Evolutionary conservation across 2,888 invertebrate genomes (phyloP), one percentile per base, ranked within the genome.

Genomic region (Zygaena filipendulae): DNA sequence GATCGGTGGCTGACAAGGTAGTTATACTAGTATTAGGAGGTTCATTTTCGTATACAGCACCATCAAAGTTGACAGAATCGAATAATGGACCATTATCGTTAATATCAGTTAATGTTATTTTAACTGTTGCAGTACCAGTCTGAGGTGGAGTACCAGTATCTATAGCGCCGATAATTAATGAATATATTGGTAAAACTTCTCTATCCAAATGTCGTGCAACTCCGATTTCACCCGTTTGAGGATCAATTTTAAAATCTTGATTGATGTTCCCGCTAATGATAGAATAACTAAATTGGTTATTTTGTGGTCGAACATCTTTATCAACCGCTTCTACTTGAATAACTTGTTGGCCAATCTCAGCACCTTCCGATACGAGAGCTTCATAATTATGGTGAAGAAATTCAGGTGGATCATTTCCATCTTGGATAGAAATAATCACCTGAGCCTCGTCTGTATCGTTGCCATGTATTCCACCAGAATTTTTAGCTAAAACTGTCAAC

Each of bases 391-490:
- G 82, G 48, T 89, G 85, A n/a, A 88, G 66, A 59, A 97, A 97
- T 59, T 93, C 92, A 0, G 97, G 97, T 1, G 97, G 95, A 74
- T 97, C 97, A 57, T 97, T 97, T 11, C 96, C 96, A 61, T 97
- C 97, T 71, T 95, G 93, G 38, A 97, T 92, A 0, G 92, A 90
- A 37, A 97, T 90, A 25, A 93, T 91, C 1, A 97, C 92, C 68
- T 94, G 93, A 3, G 96, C 96, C 69, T 94, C 95, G 55, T 95
- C 96, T 0, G 95, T 96, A 52, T 97, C 96, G 57, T 96, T 95
- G 3, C 97, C 97, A 20, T 90, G 84, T 43, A 97, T 95, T 10
- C 95, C 92, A 8, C 97, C 97, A 26, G 88, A 87, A 58, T 97
- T 97, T 71, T 97, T 97, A 0, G 96, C 96, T 81, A 97, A 84